Conservation (phyloP, 2,888 invertebrate species). For the Colletes collaris region DNA sequence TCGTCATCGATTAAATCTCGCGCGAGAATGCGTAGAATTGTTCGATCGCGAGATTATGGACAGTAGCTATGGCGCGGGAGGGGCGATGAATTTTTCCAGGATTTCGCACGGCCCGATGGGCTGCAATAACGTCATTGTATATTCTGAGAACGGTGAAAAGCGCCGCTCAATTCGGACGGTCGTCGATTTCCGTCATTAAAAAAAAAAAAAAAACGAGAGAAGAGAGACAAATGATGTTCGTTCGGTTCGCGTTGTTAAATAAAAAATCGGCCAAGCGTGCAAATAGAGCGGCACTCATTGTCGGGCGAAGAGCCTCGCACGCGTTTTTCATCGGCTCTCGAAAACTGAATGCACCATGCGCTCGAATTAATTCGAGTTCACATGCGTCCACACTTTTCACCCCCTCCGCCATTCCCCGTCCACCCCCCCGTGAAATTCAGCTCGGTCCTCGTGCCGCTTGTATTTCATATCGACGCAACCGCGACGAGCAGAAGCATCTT, state of each 20-base stretch:
- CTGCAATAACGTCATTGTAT: constrained; percentile 29
- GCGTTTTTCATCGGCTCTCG: constrained; percentile 53
- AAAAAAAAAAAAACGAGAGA: too few relatives aligned
- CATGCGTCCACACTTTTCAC: constrained; percentile 27
- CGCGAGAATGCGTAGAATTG: constrained; percentile 16
- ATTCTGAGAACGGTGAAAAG: constrained; percentile 8
- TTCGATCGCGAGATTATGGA: constrained; percentile 22
- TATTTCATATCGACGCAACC: constrained; percentile 53
- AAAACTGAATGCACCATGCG: constrained; percentile 49
- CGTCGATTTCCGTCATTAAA: constrained; percentile 26
- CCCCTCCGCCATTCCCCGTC: background rate
- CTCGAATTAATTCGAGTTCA: constrained; percentile 63
- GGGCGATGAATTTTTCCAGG: constrained; percentile 18
- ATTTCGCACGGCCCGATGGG: constrained; percentile 17
- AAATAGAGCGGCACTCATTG: constrained; percentile 64
- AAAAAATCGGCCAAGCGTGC: constrained; percentile 49
- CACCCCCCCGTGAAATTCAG: constrained; percentile 36
- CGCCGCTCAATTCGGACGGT: constrained; percentile 8
- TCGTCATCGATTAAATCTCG: too few relatives aligned
- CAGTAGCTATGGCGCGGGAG: too few relatives aligned
- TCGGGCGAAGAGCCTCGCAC: constrained; percentile 33
- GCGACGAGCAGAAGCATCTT: constrained; percentile 36
- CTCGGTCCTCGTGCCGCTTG: constrained; percentile 37
- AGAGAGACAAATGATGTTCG: constrained; percentile 13
- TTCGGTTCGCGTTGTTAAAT: constrained; percentile 48